Conservation (phyloP, 2,888 invertebrate genomes). For the Drosophila siamana region DNA sequence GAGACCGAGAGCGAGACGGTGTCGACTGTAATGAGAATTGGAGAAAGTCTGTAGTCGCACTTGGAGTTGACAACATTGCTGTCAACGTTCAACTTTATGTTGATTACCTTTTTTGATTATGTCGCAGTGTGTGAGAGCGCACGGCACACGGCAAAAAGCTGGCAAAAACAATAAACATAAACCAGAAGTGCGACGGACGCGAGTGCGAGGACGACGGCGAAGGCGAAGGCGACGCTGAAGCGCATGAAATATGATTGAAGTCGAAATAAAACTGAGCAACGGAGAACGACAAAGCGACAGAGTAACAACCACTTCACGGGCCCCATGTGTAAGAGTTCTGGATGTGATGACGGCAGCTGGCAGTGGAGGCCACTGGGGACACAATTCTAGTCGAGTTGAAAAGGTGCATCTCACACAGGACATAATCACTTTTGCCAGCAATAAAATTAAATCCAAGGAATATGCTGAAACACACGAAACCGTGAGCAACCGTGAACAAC, state of each 20-base stretch:
- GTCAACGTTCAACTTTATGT: slow-evolving; percentile 80
- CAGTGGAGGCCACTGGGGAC: slow-evolving; percentile 50
- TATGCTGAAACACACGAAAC: slow-evolving; percentile 74
- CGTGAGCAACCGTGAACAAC: slow-evolving; percentile 60
- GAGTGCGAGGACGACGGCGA: slow-evolving; percentile 35
- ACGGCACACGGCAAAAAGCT: slow-evolving; percentile 76
- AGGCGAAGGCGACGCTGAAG: slow-evolving; percentile 27
- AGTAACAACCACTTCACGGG: slow-evolving; percentile 52
- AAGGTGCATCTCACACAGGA: slow-evolving; percentile 59
- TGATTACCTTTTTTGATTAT: slow-evolving; percentile 83
- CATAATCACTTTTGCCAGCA: slow-evolving; percentile 75
- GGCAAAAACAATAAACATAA: slow-evolving; percentile 80
- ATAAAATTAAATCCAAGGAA: slow-evolving; percentile 77
- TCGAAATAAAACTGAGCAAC: slow-evolving; percentile 68
- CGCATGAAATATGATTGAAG: slow-evolving; percentile 79
- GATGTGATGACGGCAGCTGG: slow-evolving; percentile 23
- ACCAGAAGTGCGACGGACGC: slow-evolving; percentile 56
- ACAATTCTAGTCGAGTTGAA: slow-evolving; percentile 40
- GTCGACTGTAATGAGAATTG: slow-evolving; percentile 54
- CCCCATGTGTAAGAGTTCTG: slow-evolving; percentile 63
- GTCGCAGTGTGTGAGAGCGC: slow-evolving; percentile 64
- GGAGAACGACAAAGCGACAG: slow-evolving; percentile 36
- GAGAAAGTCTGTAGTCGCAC: slow-evolving; percentile 42
- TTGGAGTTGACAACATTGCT: slow-evolving; percentile 67
- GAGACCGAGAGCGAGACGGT: slow-evolving; percentile 23